Evolutionary conservation across 2,113 vertebrate genomes (phyloP), one percentile per base, ranked within the genome.

Genomic region (Ranitomeya variabilis): DNA sequence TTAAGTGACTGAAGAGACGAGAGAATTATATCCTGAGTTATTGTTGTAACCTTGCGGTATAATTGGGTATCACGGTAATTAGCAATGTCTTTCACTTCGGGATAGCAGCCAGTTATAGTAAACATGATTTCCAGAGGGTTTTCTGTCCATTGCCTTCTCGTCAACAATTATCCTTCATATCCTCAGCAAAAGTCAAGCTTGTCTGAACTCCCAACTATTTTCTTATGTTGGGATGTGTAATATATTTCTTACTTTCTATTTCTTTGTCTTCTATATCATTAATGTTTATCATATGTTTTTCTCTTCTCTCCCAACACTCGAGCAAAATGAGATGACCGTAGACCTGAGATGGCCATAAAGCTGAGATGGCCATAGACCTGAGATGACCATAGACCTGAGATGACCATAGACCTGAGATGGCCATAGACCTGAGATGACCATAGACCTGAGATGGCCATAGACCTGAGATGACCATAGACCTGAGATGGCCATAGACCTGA

Each of bases 11-110:
- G 37, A 51, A 51, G 59, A 83, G 60, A 66, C 37, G 10, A 45
- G 80, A 83, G 60, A 83, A 45, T 83, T 64, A 45, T 9, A 45
- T 62, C 80, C 59, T 64, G 80, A 82, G 57, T 66, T 15, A 45
- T 60, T 14, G 60, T 37, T 12, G 59, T 66, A 66, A 83, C 80
- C 80, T 83, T 83, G 80, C 59, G 14, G 59, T 66, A 64, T 64
- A 83, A 66, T 64, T 83, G 80, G 80, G 26, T 19, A 83, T 83
- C 80, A 66, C 18, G 11, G 80, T 83, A 83, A 83, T 83, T 83
- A 83, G 80, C 18, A 19, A 83, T 64, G 31, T 83, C 80, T 62
- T 15, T 64, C 31, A 45, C 60, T 51, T 64, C 21, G 59, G 80
- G 80, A 18, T 5, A n/a, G 80, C 80, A 83, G 80, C 80, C 80